Evolutionary conservation across 2,888 invertebrate species (phyloP), one percentile per base, ranked within the genome.

Genomic region (Pilophorus perplexus): DNA sequence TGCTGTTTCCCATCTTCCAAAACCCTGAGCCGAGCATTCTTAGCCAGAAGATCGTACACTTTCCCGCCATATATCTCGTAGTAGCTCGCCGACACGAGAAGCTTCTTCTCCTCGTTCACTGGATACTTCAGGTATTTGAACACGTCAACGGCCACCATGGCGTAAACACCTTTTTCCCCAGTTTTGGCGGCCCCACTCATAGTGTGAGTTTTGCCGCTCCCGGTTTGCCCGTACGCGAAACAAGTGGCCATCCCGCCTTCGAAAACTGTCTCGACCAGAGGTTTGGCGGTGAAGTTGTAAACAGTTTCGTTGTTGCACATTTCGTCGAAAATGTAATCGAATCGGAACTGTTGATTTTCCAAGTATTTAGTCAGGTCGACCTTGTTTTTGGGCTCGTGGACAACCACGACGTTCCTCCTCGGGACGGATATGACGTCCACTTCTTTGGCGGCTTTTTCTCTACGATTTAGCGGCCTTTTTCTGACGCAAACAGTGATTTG

Each of bases 21-120:
- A 60, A 99, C 95, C 64, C 97, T 84, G 55, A 99, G 82, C 78
- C 96, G 95, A 69, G 90, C 86, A 79, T 98, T 99, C 74, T 93
- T 90, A 71, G 94, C 91, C 66, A 92, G 79, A 64, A 92, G 80
- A 79, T 93, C 93, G 76, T 91, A 92, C 68, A 92, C 85, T 84
- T 98, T 98, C 71, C 97, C 96, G 74, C 96, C 96, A 80, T 99
- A 99, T 74, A 99, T 98, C 81, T 99, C 99, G 80, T 99, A 99
- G 82, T 98, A 99, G 75, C 94, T 94, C 48, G 96, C 91, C 48
- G 92, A 90, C 3, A 97, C 93, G 69, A 88, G 84, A 72, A 98
- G 84, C 79, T 93, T 90, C 20, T 59, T 59, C 16, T 40, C 14
- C 18, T 27, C 40, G 42, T 59, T 22, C 5, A 22, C 38, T 2